Evolutionary conservation across 2,888 invertebrate genomes (phyloP), one percentile per base, ranked within the genome.

Genomic region (Mylabris sibirica): DNA sequence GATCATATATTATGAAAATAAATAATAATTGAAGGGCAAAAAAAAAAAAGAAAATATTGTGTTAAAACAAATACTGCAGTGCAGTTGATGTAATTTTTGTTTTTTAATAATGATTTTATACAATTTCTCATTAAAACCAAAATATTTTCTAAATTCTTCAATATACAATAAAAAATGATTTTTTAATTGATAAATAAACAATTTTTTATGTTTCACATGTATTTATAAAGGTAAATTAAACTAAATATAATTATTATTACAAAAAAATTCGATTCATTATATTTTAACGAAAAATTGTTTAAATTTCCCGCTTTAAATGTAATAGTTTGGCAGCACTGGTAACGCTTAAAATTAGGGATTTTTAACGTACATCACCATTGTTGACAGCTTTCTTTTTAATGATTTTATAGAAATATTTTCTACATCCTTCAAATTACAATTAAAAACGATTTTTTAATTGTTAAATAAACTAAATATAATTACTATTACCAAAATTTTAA

Each of bases 181-280:
- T 30, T 30, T 30, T 30, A 6, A 30, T 30, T 30, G 8, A 30
- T 30, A 30, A 30, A 30, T 30, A 11, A 35, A 30, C 30, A 30
- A 3, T 35, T 35, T 9, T 35, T 35, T 35, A 12, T 35, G 35
- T 35, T 35, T 70, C 70, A 69, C 71, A 65, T 74, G 73, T 75
- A 74, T 71, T 71, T 71, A 71, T 71, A 74, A 74, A 74, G 73
- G 68, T 35, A 65, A 63, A 38, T 30, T 70, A 72, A 74, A 71
- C 65, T 72, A 73, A 70, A 74, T 72, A 74, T 74, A 69, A 69
- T 65, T 68, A 68, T 72, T 72, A 68, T 70, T 66, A 22, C 53
- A 20, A 22, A 53, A 20, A 2, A 65, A 14, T 60, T 41, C n/a
- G 17, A 22, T 60, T 60, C 35, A n/a, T 60, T 60, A 1, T 26